Evolutionary conservation across 2,113 vertebrate genomes (phyloP), one percentile per base, ranked within the genome.

Genomic region (Nettapus auritus): DNA sequence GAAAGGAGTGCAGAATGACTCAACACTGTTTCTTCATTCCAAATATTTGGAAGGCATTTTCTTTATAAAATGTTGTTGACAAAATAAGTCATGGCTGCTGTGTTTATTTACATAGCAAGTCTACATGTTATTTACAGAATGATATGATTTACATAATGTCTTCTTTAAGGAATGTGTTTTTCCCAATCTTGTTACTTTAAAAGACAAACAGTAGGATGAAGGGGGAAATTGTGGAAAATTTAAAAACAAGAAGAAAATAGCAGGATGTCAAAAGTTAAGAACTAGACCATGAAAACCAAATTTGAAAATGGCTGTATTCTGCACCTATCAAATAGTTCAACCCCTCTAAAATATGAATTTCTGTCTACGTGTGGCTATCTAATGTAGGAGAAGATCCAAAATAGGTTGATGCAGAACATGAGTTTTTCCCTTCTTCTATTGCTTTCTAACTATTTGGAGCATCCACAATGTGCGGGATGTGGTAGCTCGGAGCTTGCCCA

Each of bases 101-200:
- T 77, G 62, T 90, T 96, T 95, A 68, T 94, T 94, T 86, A 78
- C 79, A 57, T 71, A 77, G 31, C 69, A 77, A 57, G 5, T 52
- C 74, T 93, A 63, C 31, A 3, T 81, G 26, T 52, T 88, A 59
- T 92, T 91, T 92, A 56, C 76, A 64, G 52, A 53, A 36, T 53
- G 19, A 38, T 71, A 23, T 38, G 23, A 69, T 84, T 93, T 93
- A 68, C 42, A 19, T 82, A 71, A 12, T 62, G 36, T 68, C 68
- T 63, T 88, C 55, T 89, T 88, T 71, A 66, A 86, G 19, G 8
- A 78, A 34, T 50, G 8, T 52, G 19, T 40, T 86, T 50, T 50
- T 25, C 48, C 48, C 48, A 50, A 22, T 50, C 48, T 50, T 50
- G 11, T 23, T 50, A 50, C 22, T 50, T 50, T 22, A 50, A 50